Base-by-base conservation (phyloP, 2,797 vertebrate genomes). In the Dicrostonyx torquatus region DNA sequence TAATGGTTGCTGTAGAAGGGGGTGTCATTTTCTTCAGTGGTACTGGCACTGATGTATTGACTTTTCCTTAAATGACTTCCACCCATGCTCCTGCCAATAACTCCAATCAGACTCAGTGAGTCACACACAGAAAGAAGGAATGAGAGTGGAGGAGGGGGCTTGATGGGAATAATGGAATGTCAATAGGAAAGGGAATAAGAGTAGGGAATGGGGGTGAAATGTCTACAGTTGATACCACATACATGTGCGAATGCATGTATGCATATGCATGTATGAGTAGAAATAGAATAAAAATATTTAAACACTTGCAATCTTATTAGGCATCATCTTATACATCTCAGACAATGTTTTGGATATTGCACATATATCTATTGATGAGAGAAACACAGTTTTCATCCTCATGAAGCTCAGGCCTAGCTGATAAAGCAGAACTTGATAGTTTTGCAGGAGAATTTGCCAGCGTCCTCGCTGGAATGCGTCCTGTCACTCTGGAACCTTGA, bases 361-460 rank as follows among this genome's bases (percentile, higher is more conserved):
- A 34, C 31, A 53, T 34, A 48, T 62, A 43, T 31, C 37, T 82
- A 37, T 64, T 75, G 75, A 22, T 70, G 31, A 94, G 48, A 37
- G 70, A 78, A 24, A 87, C 2, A 80, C 1, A 83, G 53, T 87
- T 31, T 14, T 20, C 60, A 5, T 70, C 76, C 7, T 76, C 55
- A 55, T 34, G 79, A 92, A 92, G 84, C 24, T 18, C 62, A 80
- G 75, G 73, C 53, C 7, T 31, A 62, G 4, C 12, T 79, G 66
- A 77, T 89, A 78, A 43, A 75, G 29, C 29, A 89, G 70, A 96
- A 78, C 22, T 88, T 91, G 45, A 58, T 20, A 50, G 72, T 79
- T 86, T 91, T 89, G 14, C 18, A 31, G n/a, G 37, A 79, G 43
- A 55, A 91, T 37, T 70, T 85, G 50, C 53, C 15, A 80, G 34